These are phyloP conservation scores for Pharmacophagus antenor DNA, from an alignment of 2,888 invertebrate species.

Conservation along the genomic window DNA sequence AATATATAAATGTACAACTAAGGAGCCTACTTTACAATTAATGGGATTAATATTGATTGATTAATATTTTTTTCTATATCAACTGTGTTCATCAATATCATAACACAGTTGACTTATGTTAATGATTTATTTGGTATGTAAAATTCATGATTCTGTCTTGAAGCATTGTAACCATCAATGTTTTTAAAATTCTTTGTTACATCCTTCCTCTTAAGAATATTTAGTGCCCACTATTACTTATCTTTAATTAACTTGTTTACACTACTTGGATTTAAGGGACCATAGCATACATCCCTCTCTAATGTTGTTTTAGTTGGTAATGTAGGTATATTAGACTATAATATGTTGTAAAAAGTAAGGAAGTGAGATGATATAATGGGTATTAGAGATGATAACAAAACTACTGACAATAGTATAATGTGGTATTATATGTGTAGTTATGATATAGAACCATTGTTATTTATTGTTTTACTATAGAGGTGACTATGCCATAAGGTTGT, in stretches of 20 bases:
- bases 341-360: neutral
- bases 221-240: neutral
- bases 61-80: too few species aligned
- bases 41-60: too few species aligned
- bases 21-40: too few species aligned
- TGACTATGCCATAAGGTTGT: conserved; percentile 7
- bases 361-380: conserved; percentile 23
- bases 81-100: too few species aligned
- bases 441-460: conserved; percentile 21
- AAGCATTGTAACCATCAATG: too few species aligned
- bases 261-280: neutral
- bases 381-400: conserved; percentile 12
- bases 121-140: too few species aligned
- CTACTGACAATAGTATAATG: conserved; percentile 27
- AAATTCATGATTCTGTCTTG: too few species aligned
- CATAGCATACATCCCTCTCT: neutral
- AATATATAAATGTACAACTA: too few species aligned
- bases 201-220: too few species aligned
- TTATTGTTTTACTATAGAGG: conserved; percentile 24
- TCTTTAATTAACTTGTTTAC: neutral
- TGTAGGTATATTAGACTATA: neutral
- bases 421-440: conserved; percentile 15
- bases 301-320: neutral
- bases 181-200: too few species aligned
- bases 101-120: too few species aligned